Percentiles rank a stretch among this genome's conserved stretches.
Conservation (phyloP, 2,888 invertebrate genomes). For the Pasiphila rectangulata region DNA sequence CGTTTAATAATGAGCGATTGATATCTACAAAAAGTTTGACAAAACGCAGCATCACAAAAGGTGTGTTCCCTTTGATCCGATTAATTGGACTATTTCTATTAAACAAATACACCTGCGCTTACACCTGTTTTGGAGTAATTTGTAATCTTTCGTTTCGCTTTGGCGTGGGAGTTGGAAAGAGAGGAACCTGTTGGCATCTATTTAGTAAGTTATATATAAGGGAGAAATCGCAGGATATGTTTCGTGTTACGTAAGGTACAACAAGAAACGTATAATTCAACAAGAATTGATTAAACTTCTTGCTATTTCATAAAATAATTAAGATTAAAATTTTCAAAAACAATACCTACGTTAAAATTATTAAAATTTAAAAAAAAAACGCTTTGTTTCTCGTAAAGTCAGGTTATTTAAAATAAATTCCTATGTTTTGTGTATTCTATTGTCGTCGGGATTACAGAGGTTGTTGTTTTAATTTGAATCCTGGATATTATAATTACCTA, state of each 20-base stretch:
- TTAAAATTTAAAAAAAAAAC: neutral
- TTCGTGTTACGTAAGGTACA: too few relatives aligned
- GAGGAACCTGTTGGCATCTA: constrained; percentile 20
- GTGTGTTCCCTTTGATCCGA: constrained; percentile 32
- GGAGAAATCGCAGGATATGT: constrained; percentile 2
- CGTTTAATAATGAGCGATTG: constrained; percentile 39
- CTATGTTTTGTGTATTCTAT: too few relatives aligned
- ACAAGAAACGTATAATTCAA: too few relatives aligned
- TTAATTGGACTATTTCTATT: constrained; percentile 59
- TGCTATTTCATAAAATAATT: too few relatives aligned
- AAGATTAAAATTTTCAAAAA: too few relatives aligned
- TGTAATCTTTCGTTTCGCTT: neutral
- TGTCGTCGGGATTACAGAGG: too few relatives aligned
- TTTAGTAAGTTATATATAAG: constrained; percentile 5
- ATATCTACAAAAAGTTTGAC: constrained; percentile 28
- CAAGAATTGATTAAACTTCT: too few relatives aligned
- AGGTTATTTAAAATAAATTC: too few relatives aligned
- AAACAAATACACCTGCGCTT: constrained; percentile 63
- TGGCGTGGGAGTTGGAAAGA: constrained; percentile 30
- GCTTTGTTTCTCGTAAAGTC: too few relatives aligned
- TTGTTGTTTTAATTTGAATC: too few relatives aligned
- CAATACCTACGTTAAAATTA: too few relatives aligned
- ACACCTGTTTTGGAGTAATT: constrained; percentile 55
- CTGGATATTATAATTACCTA: too few relatives aligned
- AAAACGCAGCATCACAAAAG: constrained; percentile 30